Evolutionary conservation across 2,888 invertebrate species (phyloP).

Genomic region (Drosophila pullipes): DNA sequence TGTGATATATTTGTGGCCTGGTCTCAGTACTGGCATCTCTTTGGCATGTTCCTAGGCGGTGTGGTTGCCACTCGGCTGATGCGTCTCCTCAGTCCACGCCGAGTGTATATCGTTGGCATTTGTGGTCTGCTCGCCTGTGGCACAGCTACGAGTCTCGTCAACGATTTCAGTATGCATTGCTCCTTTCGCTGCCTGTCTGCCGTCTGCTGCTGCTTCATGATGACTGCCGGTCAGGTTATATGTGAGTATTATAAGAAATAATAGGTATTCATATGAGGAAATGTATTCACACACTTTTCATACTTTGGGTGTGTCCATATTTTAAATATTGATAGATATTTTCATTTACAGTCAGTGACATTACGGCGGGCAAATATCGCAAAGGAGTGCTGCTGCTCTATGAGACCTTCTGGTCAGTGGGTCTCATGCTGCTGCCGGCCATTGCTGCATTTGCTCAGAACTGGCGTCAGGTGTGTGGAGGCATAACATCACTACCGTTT

Average conservation of each 20-base stretch:
- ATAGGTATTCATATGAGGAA: neutral
- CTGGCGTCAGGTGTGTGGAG: slow-evolving; percentile 85
- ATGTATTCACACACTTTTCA: neutral
- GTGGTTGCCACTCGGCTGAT: slow-evolving; percentile 84
- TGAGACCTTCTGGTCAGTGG: slow-evolving; percentile 86
- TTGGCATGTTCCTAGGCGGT: slow-evolving; percentile 85
- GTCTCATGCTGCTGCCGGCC: slow-evolving; percentile 84
- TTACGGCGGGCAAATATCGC: slow-evolving; percentile 84
- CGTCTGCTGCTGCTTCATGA: slow-evolving; percentile 85
- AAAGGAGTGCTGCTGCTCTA: slow-evolving; percentile 83
- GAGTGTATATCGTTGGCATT: slow-evolving; percentile 84
- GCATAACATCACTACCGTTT: slow-evolving; percentile 84
- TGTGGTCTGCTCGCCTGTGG: slow-evolving; percentile 84
- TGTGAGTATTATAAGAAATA: slow-evolving; percentile 74
- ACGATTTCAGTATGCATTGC: slow-evolving; percentile 84
- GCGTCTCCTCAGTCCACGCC: slow-evolving; percentile 83
- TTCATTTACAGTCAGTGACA: slow-evolving; percentile 82
- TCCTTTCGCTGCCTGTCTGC: slow-evolving; percentile 85
- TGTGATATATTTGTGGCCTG: slow-evolving; percentile 85
- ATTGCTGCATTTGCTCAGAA: slow-evolving; percentile 82
- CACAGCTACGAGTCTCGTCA: slow-evolving; percentile 82
- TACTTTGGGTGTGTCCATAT: neutral
- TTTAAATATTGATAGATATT: neutral
- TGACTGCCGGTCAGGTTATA: slow-evolving; percentile 85
- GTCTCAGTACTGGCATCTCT: slow-evolving; percentile 86